These are phyloP conservation scores for Cephalotes varians DNA, from an alignment of 2,888 invertebrate species.

Conservation along the genomic window DNA sequence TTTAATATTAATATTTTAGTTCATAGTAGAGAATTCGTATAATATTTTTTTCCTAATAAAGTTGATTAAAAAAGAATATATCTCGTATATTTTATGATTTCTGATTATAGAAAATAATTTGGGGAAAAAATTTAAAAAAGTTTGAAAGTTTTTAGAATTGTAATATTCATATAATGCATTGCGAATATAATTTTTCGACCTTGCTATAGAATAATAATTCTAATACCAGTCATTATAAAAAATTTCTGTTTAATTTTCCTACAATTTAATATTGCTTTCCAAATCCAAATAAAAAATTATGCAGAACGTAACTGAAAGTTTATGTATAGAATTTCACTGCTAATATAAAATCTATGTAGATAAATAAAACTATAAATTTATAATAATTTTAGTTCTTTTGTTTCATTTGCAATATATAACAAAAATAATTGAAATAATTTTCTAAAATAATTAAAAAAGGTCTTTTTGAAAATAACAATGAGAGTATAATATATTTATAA, in stretches of 20 bases:
- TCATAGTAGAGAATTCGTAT: neutral
- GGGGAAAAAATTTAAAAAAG: neutral
- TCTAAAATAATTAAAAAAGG: too few species aligned
- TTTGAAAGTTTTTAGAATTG: neutral
- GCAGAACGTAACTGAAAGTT: neutral
- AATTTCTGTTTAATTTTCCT: neutral
- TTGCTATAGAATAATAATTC: neutral
- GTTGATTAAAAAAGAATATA: neutral
- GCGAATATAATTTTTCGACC: neutral
- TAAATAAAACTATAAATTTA: neutral
- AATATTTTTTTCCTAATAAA: neutral
- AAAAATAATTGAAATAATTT: neutral
- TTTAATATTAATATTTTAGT: neutral
- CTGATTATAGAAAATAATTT: neutral
- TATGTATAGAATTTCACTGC: neutral
- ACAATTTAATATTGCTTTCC: neutral
- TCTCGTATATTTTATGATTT: neutral
- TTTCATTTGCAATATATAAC: neutral
- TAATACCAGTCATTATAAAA: neutral
- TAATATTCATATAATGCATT: neutral
- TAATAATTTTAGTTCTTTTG: neutral
- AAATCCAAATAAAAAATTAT: neutral
- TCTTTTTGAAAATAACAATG: constrained; percentile 15
- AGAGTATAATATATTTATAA: constrained; percentile 10
- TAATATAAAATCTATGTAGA: neutral